phyloP scores from a whole-genome alignment of 2,113 vertebrate genomes.

The Sinocyclocheilus anshuiensis region DNA sequence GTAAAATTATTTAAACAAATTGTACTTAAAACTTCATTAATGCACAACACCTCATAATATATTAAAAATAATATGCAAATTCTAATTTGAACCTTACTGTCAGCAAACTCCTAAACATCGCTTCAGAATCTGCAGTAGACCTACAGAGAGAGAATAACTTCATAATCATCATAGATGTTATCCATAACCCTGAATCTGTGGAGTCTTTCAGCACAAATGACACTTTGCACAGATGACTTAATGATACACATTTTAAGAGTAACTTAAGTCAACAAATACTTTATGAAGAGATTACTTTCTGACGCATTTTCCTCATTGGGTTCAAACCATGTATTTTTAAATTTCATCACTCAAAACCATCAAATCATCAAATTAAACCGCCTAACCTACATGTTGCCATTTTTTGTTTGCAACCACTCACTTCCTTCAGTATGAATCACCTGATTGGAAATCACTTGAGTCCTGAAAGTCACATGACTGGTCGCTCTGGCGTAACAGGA shows the following conservation, averaged over 20 bases:
- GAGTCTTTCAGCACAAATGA: not conserved
- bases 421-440: too few relatives aligned
- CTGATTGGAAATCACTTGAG: too few relatives aligned
- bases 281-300: not conserved
- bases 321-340: not conserved
- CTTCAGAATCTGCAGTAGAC: too few relatives aligned
- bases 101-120: too few relatives aligned
- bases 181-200: not conserved
- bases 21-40: not conserved
- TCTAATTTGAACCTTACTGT: too few relatives aligned
- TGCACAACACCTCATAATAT: not conserved
- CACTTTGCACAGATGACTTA: not conserved
- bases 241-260: too few relatives aligned
- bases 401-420: not conserved
- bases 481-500: not conserved
- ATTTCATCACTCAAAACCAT: not conserved
- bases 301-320: not conserved
- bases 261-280: not conserved
- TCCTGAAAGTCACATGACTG: too few relatives aligned
- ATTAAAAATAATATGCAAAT: too few relatives aligned
- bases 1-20: too few relatives aligned
- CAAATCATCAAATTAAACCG: not conserved
- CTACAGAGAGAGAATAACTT: too few relatives aligned
- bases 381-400: not conserved
- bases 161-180: too few relatives aligned